A percentile compares a stretch with the other conserved stretches of the same genome.
phyloP scores from a whole-genome alignment of 2,113 vertebrate genomes.

The Pelodiscus sinensis region DNA sequence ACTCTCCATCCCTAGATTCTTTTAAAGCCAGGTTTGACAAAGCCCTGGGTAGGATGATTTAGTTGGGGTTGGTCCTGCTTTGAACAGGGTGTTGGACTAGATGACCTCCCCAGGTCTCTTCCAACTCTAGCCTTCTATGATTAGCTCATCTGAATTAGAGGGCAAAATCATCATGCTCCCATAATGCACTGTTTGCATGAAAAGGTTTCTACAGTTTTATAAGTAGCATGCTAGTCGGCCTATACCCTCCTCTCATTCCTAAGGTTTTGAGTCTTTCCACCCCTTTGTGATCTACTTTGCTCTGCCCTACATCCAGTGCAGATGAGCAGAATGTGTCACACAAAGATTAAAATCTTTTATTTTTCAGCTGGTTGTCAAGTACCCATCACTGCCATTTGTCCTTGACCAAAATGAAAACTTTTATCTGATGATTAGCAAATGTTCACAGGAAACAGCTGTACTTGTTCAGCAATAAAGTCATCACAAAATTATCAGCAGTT shows the following conservation, averaged over 20 bases:
- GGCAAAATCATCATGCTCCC: background rate
- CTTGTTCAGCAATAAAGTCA: conserved; percentile 3
- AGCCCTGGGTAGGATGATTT: too few relatives aligned
- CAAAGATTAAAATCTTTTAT: background rate
- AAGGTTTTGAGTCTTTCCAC: background rate
- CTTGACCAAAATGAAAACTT: conserved; percentile 14
- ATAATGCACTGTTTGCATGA: background rate
- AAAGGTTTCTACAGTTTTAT: background rate
- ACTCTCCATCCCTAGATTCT: too few relatives aligned
- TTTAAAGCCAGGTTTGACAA: too few relatives aligned
- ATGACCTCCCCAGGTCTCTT: too few relatives aligned
- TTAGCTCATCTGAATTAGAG: background rate
- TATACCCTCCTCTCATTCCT: background rate
- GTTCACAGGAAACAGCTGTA: background rate
- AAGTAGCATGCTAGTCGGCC: background rate
- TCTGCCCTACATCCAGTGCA: background rate
- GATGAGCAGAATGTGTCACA: background rate
- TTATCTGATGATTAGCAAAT: conserved; percentile 15
- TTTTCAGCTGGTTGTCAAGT: background rate
- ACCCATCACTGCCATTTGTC: background rate
- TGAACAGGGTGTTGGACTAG: too few relatives aligned
- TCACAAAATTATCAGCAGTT: conserved; percentile 11
- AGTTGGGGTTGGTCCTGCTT: too few relatives aligned
- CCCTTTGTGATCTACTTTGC: background rate
- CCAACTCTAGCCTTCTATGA: too few relatives aligned